Evolutionary conservation across 2,888 invertebrate species (phyloP).

Genomic region (Synergus japonicus): DNA sequence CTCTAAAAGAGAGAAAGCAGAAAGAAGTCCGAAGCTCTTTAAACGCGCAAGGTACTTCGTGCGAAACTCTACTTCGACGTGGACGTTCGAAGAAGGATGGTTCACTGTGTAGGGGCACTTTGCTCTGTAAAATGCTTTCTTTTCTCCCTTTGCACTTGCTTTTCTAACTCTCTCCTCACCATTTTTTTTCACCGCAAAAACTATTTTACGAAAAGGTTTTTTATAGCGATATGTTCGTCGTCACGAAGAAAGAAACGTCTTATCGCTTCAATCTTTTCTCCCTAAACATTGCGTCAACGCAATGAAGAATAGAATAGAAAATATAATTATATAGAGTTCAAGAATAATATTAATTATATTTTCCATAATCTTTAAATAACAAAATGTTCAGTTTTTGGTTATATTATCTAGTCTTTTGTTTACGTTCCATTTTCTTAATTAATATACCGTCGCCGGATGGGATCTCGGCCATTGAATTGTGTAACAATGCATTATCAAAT

Average conservation of each 20-base stretch:
- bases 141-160: constrained; percentile 57
- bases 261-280: constrained; percentile 17
- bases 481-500: constrained; percentile 26
- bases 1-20: constrained; percentile 43
- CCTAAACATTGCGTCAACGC: constrained; percentile 21
- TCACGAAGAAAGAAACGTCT: constrained; percentile 26
- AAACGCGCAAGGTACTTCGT: constrained; percentile 63
- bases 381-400: too few relatives aligned
- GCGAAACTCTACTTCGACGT: constrained; percentile 62
- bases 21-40: constrained; percentile 63
- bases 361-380: neutral
- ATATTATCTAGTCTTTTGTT: too few relatives aligned
- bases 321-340: neutral
- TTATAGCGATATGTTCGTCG: constrained; percentile 38
- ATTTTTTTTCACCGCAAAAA: constrained; percentile 26
- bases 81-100: constrained; percentile 64
- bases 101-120: constrained; percentile 64
- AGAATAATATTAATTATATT: constrained; percentile 6
- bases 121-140: constrained; percentile 55
- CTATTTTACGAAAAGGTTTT: constrained; percentile 36
- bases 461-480: neutral
- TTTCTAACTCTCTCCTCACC: constrained; percentile 46
- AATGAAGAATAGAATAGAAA: neutral
- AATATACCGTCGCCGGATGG: neutral
- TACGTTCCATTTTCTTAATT: neutral